Percentiles rank a stretch among this genome's conserved stretches.
Conservation (phyloP, 2,113 vertebrate genomes). For the Periophthalmodon schlosseri region DNA sequence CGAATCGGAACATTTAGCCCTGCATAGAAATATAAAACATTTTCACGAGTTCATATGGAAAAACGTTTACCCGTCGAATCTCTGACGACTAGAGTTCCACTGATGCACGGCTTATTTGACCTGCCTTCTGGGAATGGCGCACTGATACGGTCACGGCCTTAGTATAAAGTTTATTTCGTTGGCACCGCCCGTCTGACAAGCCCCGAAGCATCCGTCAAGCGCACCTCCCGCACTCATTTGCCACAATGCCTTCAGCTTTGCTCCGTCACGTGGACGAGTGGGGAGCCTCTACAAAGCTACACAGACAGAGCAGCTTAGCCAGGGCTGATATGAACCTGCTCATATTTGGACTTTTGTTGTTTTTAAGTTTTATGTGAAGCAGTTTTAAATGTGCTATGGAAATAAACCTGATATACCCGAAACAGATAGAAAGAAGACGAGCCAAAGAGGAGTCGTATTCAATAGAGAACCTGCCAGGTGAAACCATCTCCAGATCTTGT, state of each 20-base stretch:
- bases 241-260: conserved; percentile 22
- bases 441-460: background rate
- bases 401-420: no score
- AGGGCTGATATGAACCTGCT: conserved; percentile 45
- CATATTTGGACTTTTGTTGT: background rate
- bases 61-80: conserved; percentile 49
- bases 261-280: conserved; percentile 17
- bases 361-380: no score
- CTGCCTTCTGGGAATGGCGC: conserved; percentile 11
- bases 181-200: conserved; percentile 36
- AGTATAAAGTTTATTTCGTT: conserved; percentile 40
- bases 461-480: no score
- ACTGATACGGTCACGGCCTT: conserved; percentile 3
- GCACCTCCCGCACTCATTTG: conserved; percentile 38
- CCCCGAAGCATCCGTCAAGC: conserved; percentile 54
- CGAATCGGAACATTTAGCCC: conserved; percentile 26
- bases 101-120: conserved; percentile 33
- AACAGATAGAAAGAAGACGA: no score
- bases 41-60: conserved; percentile 60
- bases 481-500: background rate
- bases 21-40: conserved; percentile 38
- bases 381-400: no score
- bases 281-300: conserved; percentile 18
- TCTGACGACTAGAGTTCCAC: conserved; percentile 40
- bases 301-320: conserved; percentile 27